phyloP scores from a whole-genome alignment of 2,113 vertebrate genomes.

The Phalacrocorax pelagicus region DNA sequence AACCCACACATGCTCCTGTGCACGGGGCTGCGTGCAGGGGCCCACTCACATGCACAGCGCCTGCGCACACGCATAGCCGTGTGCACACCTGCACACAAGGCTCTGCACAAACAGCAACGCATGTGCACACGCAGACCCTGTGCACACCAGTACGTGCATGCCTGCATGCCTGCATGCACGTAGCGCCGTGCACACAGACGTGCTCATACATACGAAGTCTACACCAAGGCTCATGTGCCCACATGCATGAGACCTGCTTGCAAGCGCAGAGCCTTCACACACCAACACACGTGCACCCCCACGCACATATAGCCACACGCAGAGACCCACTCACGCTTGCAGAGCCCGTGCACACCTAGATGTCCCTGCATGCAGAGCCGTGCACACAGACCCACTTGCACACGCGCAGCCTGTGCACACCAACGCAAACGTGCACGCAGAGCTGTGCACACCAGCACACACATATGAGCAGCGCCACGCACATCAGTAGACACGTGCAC shows the following conservation, averaged over 20 bases:
- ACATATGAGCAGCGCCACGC: too few relatives aligned
- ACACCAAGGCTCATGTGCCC: accelerated
- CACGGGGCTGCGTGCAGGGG: background rate
- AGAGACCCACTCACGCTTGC: background rate
- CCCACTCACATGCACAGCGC: background rate
- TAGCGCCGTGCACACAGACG: background rate
- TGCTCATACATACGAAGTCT: accelerated
- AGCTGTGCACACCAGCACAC: background rate
- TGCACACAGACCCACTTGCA: too few relatives aligned
- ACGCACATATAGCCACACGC: accelerated
- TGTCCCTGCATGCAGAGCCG: accelerated
- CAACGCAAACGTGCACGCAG: background rate
- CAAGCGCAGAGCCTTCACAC: background rate
- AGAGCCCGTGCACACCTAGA: background rate
- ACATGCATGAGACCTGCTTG: background rate
- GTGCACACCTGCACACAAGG: background rate
- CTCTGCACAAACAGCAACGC: background rate
- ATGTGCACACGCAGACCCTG: background rate
- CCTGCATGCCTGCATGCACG: accelerated
- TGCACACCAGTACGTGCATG: background rate
- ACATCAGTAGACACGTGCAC: background rate
- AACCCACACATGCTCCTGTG: background rate
- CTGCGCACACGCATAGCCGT: background rate
- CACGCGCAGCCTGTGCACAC: accelerated
- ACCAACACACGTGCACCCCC: too few relatives aligned